Evolutionary conservation across 2,888 invertebrate genomes (phyloP).

Genomic region (Cephonodes hylas): DNA sequence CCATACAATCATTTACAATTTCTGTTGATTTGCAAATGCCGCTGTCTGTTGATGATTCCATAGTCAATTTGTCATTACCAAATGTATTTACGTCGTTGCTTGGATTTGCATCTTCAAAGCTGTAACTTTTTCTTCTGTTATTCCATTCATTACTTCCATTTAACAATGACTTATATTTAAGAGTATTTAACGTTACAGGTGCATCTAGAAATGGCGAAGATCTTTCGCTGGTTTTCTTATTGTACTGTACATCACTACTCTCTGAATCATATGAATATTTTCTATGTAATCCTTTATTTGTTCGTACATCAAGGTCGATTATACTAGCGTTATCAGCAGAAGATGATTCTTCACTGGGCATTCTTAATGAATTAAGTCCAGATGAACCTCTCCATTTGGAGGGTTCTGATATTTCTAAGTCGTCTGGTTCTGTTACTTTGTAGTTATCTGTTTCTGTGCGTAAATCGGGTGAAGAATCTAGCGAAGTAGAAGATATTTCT

Average conservation of each 20-base stretch:
- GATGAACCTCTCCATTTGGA: conserved; percentile 86
- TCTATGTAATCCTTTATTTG: conserved; percentile 47
- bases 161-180: conserved; percentile 69
- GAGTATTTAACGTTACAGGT: conserved; percentile 62
- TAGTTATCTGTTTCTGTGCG: conserved; percentile 61
- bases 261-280: conserved; percentile 66
- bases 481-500: conserved; percentile 71
- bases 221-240: conserved; percentile 47
- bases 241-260: conserved; percentile 53
- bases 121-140: conserved; percentile 88
- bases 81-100: conserved; percentile 54
- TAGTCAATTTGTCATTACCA: conserved; percentile 75
- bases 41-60: conserved; percentile 89
- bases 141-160: conserved; percentile 83
- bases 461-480: conserved; percentile 56
- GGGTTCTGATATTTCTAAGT: conserved; percentile 77
- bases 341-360: conserved; percentile 81
- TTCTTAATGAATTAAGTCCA: conserved; percentile 84
- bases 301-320: conserved; percentile 64
- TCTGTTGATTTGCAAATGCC: conserved; percentile 88
- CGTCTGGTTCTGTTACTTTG: conserved; percentile 80
- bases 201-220: conserved; percentile 64
- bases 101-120: conserved; percentile 81
- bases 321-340: conserved; percentile 73
- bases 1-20: conserved; percentile 71